These are phyloP conservation scores for Geotrypetes seraphini DNA, from an alignment of 2,797 vertebrate genomes.

Conservation along the genomic window DNA sequence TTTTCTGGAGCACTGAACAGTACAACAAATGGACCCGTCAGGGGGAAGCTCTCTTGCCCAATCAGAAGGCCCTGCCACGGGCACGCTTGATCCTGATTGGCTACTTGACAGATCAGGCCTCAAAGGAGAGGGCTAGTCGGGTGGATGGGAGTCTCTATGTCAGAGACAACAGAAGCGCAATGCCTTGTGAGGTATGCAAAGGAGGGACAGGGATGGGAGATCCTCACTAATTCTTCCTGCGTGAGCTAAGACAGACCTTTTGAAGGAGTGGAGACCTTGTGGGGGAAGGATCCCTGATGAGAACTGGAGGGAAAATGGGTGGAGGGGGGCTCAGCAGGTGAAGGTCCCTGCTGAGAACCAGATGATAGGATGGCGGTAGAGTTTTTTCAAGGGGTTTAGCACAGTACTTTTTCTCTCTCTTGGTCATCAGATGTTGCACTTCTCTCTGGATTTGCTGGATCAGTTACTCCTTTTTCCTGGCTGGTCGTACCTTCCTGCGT, in stretches of 20 bases:
- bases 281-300: too few relatives aligned
- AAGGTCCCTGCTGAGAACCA: not conserved
- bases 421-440: slow-evolving; percentile 53
- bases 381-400: not conserved
- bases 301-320: too few relatives aligned
- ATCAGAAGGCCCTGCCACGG: slow-evolving; percentile 42
- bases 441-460: slow-evolving; percentile 62
- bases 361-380: not conserved
- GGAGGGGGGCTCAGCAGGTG: not conserved
- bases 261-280: too few relatives aligned
- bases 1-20: slow-evolving; percentile 65
- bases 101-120: slow-evolving; percentile 56
- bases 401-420: slow-evolving; percentile 4
- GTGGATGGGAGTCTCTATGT: slow-evolving; percentile 55
- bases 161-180: slow-evolving; percentile 57
- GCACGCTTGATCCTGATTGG: slow-evolving; percentile 74
- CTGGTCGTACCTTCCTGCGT: slow-evolving; percentile 81
- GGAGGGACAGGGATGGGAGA: not conserved
- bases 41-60: slow-evolving; percentile 31
- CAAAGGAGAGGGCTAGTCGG: slow-evolving; percentile 16
- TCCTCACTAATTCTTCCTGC: too few relatives aligned
- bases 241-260: too few relatives aligned
- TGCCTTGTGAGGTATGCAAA: slow-evolving; percentile 69
- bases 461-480: slow-evolving; percentile 65
- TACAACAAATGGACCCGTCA: slow-evolving; percentile 59